Evolutionary conservation across 2,797 vertebrate genomes (phyloP), one percentile per base, ranked within the genome.

Genomic region (Acanthornis magna): DNA sequence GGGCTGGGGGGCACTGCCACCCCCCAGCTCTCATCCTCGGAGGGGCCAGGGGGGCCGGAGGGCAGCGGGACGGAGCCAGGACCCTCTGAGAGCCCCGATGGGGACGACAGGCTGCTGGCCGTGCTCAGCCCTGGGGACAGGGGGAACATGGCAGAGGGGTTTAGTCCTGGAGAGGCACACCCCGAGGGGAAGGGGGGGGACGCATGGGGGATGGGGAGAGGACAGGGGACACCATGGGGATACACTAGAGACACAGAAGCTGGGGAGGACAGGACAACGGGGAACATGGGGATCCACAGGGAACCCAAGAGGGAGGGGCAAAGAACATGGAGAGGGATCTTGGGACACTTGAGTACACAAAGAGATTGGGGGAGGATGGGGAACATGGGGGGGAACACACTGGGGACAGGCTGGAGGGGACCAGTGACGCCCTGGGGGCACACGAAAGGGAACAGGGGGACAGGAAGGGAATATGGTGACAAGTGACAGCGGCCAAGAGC

Each of bases 61-160:
- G 34, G 76, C 76, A 75, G 77, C 3, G 77, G 70, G 54, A 88
- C 86, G 0, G 85, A 88, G 48, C 54, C 34, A 2, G 85, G 85
- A 34, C 77, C 77, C 34, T 88, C 85, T 1, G 85, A 88, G 34
- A 88, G 85, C 15, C 85, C 85, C 15, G 81, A 79, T 0, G 68
- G 87, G 36, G 87, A 82, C 0, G 87, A 73, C 8, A 66, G 50
- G 43, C 78, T 83, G 78, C 87, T 89, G 50, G 88, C 72, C 4
- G 72, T 71, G 66, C 87, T 89, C 55, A 89, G 71, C 71, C 87
- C 87, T 89, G 66, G 43, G 17, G 50, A 57, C 21, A 32, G 2
- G 6, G 13, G 16, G 22, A 22, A 55, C 73, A 42, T 0, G 9
- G 22, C 2, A 2, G 1, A 1, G 17, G 14, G 21, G 11, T 10